Evolutionary conservation across 2,113 vertebrate species (phyloP).

Genomic region (Ranitomeya variabilis): DNA sequence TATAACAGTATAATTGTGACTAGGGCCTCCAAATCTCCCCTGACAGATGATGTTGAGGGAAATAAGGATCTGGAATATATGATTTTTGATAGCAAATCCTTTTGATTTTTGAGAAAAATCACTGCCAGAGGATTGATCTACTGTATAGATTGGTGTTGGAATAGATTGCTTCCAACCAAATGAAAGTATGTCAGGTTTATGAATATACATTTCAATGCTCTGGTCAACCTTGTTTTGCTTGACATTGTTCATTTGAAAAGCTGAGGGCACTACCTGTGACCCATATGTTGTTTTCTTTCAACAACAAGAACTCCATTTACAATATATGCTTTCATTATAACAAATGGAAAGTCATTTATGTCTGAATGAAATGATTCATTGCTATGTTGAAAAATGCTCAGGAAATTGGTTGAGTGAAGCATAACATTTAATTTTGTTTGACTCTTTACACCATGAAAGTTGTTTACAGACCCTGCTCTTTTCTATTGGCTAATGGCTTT

Average conservation of each 20-base stretch:
- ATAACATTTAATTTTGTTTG: constrained; percentile 19
- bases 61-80: too few relatives aligned
- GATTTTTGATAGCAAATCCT: too few relatives aligned
- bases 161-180: too few relatives aligned
- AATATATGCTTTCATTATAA: constrained; percentile 30
- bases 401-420: constrained; percentile 24
- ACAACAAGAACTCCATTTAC: constrained; percentile 20
- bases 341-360: constrained; percentile 42
- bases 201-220: neutral
- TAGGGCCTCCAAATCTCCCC: too few relatives aligned
- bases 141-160: too few relatives aligned
- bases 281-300: constrained; percentile 23
- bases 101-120: too few relatives aligned
- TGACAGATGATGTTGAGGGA: too few relatives aligned
- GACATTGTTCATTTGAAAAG: neutral
- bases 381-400: constrained; percentile 1
- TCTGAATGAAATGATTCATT: constrained; percentile 3
- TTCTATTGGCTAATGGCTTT: neutral
- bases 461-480: constrained; percentile 1
- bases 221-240: constrained; percentile 28
- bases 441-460: neutral
- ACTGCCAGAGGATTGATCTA: too few relatives aligned
- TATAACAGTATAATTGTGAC: too few relatives aligned
- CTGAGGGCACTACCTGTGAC: neutral
- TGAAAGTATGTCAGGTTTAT: neutral